A percentile compares a stretch with the other conserved stretches of the same genome.
phyloP scores from a whole-genome alignment of 2,113 vertebrate species.

The Epinephelus cyanopodus region DNA sequence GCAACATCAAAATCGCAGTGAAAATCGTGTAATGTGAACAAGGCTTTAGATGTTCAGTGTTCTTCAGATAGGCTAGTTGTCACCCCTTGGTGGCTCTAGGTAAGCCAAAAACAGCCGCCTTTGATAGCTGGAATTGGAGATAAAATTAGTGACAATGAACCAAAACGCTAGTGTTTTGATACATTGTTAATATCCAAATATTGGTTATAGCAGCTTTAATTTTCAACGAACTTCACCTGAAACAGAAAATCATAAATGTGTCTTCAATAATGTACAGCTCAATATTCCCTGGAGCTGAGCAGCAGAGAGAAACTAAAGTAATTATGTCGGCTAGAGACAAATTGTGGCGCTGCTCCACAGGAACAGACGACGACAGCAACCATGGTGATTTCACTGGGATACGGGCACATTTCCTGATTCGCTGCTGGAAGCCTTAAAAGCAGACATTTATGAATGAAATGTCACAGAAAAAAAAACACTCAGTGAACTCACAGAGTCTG shows the following conservation, averaged over 20 bases:
- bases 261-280: not conserved
- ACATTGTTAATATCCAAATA: not conserved
- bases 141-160: not conserved
- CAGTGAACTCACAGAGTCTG: not conserved
- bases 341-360: not conserved
- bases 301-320: conserved; percentile 10
- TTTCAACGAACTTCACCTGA: not conserved
- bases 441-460: conserved; percentile 10
- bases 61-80: no score
- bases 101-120: not conserved
- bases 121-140: not conserved
- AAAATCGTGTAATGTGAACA: no score
- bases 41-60: no score
- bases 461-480: not conserved
- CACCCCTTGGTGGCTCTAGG: not conserved
- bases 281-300: not conserved
- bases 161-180: not conserved
- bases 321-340: conserved; percentile 13
- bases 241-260: not conserved
- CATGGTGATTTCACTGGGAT: not conserved
- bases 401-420: conserved; percentile 8
- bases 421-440: conserved; percentile 15
- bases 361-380: not conserved
- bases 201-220: not conserved
- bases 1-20: no score